Base-by-base conservation (phyloP, 2,888 invertebrate genomes). In the Herminia tarsipennalis region DNA sequence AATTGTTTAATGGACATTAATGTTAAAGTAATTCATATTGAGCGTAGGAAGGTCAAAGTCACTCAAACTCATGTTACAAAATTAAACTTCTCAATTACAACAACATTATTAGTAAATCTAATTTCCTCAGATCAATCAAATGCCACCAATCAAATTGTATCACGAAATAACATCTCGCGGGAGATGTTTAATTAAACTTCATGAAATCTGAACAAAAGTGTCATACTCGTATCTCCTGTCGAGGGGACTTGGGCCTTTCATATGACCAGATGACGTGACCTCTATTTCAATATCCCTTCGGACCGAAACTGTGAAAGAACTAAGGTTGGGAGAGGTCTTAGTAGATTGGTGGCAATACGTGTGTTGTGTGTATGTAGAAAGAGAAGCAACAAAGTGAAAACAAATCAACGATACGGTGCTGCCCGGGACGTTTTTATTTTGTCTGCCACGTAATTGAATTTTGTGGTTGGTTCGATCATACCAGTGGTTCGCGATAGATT, bases 371-470 rank as follows among this genome's bases (percentile, higher is more conserved):
- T 63, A 64, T 57, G 65, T 73, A 67, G 65, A 65, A 77, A 63
- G 65, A 65, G 72, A 76, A 73, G 73, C 70, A 80, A 76, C 81
- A 78, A 78, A 81, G 73, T 76, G 77, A 81, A 85, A 87, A 86
- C 85, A 85, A 87, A 88, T 88, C 84, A 81, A 81, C 81, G 82
- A 79, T 80, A 81, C 80, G 72, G 73, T 76, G 65, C 73, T 72
- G 76, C 66, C 73, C 70, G 79, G 64, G 72, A 73, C 76, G 76
- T 83, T 88, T 88, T 88, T 86, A 85, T 87, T 87, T 88, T 82
- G 83, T 88, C 84, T 86, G 79, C 76, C 75, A 76, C 78, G 83
- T 86, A 86, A 88, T 89, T 87, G 87, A 89, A 88, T 88, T 88
- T 81, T 82, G 86, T 81, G 86, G 87, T 78, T 64, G 68, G 70